A percentile compares a stretch with the other conserved stretches of the same genome.
Evolutionary conservation across 2,797 vertebrate species (phyloP).

Genomic region (Microctenopoma stevenorrisi): DNA sequence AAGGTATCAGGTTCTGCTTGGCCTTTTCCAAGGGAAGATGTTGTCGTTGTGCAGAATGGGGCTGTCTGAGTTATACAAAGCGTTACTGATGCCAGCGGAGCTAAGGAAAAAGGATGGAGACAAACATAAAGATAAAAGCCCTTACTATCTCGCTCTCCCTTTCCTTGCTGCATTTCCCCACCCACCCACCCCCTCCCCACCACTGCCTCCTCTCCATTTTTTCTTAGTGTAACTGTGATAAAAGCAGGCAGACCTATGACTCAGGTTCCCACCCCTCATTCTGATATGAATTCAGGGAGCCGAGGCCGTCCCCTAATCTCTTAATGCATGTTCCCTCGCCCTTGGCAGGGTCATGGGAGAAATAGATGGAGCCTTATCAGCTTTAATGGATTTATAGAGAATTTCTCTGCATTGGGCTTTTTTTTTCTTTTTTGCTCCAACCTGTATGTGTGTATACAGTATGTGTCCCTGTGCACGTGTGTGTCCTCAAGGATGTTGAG

Average conservation of each 20-base stretch:
- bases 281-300: slow-evolving; percentile 75
- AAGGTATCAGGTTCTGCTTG: slow-evolving; percentile 61
- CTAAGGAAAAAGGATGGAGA: slow-evolving; percentile 57
- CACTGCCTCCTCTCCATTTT: slow-evolving; percentile 19
- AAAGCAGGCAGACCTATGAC: slow-evolving; percentile 71
- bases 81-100: slow-evolving; percentile 63
- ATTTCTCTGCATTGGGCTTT: slow-evolving; percentile 64
- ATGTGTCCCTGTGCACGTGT: slow-evolving; percentile 24
- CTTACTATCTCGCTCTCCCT: slow-evolving; percentile 43
- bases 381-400: slow-evolving; percentile 82
- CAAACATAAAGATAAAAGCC: slow-evolving; percentile 74
- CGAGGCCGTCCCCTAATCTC: slow-evolving; percentile 80
- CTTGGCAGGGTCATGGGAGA: slow-evolving; percentile 80
- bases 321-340: slow-evolving; percentile 82
- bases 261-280: slow-evolving; percentile 63
- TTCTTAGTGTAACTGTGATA: slow-evolving; percentile 68
- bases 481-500: slow-evolving; percentile 45
- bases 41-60: slow-evolving; percentile 47
- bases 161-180: not conserved
- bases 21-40: slow-evolving; percentile 58
- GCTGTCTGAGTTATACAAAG: slow-evolving; percentile 57
- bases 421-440: slow-evolving; percentile 14
- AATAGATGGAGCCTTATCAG: slow-evolving; percentile 83
- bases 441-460: slow-evolving; percentile 26
- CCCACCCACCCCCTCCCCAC: slow-evolving; percentile 30